Evolutionary conservation across 1,140 invertebrate genomes (phyloP).

Genomic region (Drosophila pectinifera): DNA sequence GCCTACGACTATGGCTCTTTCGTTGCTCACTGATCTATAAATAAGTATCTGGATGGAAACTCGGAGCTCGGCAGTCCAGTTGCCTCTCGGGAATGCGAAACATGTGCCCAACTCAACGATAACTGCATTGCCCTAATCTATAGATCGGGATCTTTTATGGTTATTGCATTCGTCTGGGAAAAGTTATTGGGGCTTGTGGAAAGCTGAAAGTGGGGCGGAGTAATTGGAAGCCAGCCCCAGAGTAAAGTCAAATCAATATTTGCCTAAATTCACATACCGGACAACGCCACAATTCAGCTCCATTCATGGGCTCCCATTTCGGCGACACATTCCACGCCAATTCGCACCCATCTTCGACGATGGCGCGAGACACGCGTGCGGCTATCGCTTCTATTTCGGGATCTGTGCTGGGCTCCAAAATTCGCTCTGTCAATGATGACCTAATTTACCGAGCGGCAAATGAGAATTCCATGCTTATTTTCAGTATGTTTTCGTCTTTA

Average conservation of each 20-base stretch:
- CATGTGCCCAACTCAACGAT: slow-evolving; percentile 44
- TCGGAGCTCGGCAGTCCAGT: slow-evolving; percentile 14
- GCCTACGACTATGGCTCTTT: slow-evolving; percentile 26
- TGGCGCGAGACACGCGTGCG: slow-evolving; percentile 9
- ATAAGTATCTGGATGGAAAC: slow-evolving; percentile 19
- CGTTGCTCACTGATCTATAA: slow-evolving; percentile 31
- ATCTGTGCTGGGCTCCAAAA: slow-evolving; percentile 45
- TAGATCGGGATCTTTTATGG: slow-evolving; percentile 29
- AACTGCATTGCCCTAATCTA: slow-evolving; percentile 31
- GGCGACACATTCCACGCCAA: slow-evolving; percentile 28
- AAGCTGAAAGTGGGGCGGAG: not conserved
- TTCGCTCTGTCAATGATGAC: slow-evolving; percentile 47
- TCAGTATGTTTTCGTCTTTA: slow-evolving; percentile 43
- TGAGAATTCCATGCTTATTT: slow-evolving; percentile 24
- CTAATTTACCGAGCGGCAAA: slow-evolving; percentile 57
- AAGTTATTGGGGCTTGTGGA: not conserved
- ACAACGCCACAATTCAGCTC: slow-evolving; percentile 19
- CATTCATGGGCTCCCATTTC: slow-evolving; percentile 27
- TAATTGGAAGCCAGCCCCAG: slow-evolving; percentile 2
- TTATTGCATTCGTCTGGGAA: slow-evolving; percentile 33
- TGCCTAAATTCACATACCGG: not conserved
- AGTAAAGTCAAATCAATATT: slow-evolving; percentile 17
- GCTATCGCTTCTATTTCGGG: slow-evolving; percentile 50
- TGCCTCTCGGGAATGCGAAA: slow-evolving; percentile 33
- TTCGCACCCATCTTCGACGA: slow-evolving; percentile 17